Evolutionary conservation across 2,797 vertebrate species (phyloP), one percentile per base, ranked within the genome.

Genomic region (Crax fasciolata): DNA sequence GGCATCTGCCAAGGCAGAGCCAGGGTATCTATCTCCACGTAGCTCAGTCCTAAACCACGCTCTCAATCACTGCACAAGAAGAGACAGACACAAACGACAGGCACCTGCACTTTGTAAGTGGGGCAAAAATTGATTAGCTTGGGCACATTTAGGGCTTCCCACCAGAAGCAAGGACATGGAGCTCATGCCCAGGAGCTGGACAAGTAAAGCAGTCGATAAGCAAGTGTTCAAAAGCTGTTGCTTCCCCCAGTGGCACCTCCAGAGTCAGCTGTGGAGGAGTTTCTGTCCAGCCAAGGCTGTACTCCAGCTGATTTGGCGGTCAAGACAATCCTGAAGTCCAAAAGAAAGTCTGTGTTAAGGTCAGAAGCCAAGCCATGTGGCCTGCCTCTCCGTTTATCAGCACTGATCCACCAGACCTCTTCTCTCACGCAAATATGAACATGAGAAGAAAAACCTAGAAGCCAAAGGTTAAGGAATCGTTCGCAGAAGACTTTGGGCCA

Each of bases 41-140:
- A 63, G 63, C 59, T 80, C 74, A 72, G n/a, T 24, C 81, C 59
- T 38, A 54, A 79, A 67, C 10, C n/a, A 44, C 39, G 62, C 46
- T 80, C 67, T 59, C 32, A 54, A 25, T 46, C 63, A 49, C 49
- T 7, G 8, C 10, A 18, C n/a, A 54, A 51, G 32, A 52, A 27
- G 24, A 68, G 59, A 57, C 49, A 73, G 18, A 76, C 19, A 27
- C 13, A 68, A 57, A 8, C 9, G 20, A 75, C 27, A 62, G 23
- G n/a, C 68, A 48, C 48, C 28, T 2, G 1, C 30, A 39, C 32
- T 32, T n/a, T 19, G 6, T 18, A 39, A 57, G 13, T 0, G 0
- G 13, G 20, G 59, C 1, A 2, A 68, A 27, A 84, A 75, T 16
- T 13, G 9, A 61, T 20, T 21, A 24, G 1, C 7, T 10, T 4